phyloP scores from a whole-genome alignment of 2,113 vertebrate genomes.

The Heteronetta atricapilla region DNA sequence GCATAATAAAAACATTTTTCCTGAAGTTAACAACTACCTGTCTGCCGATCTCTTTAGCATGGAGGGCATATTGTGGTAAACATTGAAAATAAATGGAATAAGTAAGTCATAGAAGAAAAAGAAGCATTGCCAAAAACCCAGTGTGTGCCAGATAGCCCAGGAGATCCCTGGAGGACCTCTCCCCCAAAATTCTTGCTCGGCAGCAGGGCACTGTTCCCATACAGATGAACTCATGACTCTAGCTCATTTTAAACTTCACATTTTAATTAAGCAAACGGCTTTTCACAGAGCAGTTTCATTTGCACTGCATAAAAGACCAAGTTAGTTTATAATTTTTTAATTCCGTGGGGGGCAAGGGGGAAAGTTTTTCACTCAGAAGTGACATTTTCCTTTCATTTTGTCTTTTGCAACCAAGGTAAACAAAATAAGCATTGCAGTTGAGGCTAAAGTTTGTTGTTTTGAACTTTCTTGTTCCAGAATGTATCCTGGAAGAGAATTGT shows the following conservation, averaged over 20 bases:
- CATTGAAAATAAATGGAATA: background rate
- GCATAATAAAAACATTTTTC: background rate
- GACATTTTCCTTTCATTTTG: background rate
- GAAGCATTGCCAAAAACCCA: background rate
- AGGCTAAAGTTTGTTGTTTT: background rate
- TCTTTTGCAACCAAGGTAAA: background rate
- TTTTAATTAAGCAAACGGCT: background rate
- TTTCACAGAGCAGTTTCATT: background rate
- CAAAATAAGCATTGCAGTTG: background rate
- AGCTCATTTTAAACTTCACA: background rate
- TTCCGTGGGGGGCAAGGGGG: background rate
- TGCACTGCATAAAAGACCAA: background rate
- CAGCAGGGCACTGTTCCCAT: background rate
- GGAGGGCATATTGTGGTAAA: background rate
- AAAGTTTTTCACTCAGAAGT: background rate
- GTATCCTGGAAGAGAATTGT: background rate
- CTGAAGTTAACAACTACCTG: fast-evolving
- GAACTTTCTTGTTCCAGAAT: background rate
- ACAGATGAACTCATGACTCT: background rate
- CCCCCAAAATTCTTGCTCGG: background rate
- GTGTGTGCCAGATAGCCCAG: background rate
- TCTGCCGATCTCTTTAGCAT: fast-evolving
- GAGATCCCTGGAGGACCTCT: background rate
- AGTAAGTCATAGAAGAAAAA: background rate
- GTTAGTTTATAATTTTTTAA: background rate